Conservation (phyloP, 2,888 invertebrate species). For the Mycalesis mineus region DNA sequence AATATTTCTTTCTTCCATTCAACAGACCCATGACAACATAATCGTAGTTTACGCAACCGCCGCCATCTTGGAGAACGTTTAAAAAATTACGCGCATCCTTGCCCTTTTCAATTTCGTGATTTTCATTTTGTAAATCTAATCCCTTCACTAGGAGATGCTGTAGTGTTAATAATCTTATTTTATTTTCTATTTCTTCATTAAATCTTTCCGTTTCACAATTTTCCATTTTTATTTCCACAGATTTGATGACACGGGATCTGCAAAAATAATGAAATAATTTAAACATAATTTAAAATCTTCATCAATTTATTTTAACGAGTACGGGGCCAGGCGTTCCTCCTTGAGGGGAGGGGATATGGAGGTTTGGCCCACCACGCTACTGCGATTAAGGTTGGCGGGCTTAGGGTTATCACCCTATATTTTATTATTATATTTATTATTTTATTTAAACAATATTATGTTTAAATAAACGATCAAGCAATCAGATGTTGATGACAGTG, state of each 20-base stretch:
- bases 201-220: background rate
- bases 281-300: background rate
- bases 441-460: no score
- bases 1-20: constrained; percentile 18
- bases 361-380: no score
- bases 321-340: no score
- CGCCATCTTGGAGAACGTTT: constrained; percentile 19
- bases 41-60: constrained; percentile 31
- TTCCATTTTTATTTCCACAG: constrained; percentile 20
- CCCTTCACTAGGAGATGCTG: constrained; percentile 28
- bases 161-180: constrained; percentile 10
- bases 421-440: no score
- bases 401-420: no score
- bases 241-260: background rate
- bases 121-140: background rate
- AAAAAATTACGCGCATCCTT: constrained; percentile 21
- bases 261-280: background rate
- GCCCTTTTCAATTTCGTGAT: constrained; percentile 10
- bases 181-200: background rate
- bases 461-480: no score
- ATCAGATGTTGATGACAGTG: no score
- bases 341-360: no score
- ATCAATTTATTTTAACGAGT: no score
- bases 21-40: constrained; percentile 31
- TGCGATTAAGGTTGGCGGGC: no score